Base-by-base conservation (phyloP, 2,113 vertebrate species). In the Vireo altiloquus region DNA sequence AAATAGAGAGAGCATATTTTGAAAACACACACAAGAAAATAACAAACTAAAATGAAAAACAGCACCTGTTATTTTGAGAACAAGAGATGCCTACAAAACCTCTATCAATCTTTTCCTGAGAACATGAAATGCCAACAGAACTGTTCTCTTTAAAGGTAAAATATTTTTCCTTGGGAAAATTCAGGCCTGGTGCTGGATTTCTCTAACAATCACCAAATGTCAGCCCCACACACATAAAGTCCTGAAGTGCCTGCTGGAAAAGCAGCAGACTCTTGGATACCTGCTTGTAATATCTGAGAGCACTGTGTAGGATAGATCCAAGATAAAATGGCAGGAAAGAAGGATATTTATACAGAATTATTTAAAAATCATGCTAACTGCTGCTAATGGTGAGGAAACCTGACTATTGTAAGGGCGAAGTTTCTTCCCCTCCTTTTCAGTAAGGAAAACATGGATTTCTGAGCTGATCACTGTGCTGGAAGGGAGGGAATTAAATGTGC, bases 351-450 rank as follows among this genome's bases (percentile, higher is more conserved):
- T 63, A 42, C 23, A 87, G 59, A 91, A 66, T 1, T 0, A 77
- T 37, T 60, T 80, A 35, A 89, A 88, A 85, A 20, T 19, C 50
- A 54, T 21, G 9, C 18, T 65, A 59, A 47, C 22, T 74, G 31
- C 59, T 83, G 59, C 16, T 70, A 84, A 54, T 15, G 35, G 5
- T 47, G 27, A 80, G 37, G 46, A 76, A 72, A 65, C 22, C 40
- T 2, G 7, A 35, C 16, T 85, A 0, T 21, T 10, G 0, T n/a
- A 80, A 76, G 31, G 3, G 33, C 44, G 57, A 44, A 76, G 53
- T 65, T 27, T 60, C 56, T 72, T 47, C 6, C 20, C 13, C 31
- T 82, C 31, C 30, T 94, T 85, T 80, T 69, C 46, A 53, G 19
- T 46, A 44, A 40, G 57, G 53, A 75, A 49, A 88, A 57, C 18